These are phyloP conservation scores for Pangasianodon gigas DNA, from an alignment of 2,113 vertebrate genomes.

Conservation along the genomic window DNA sequence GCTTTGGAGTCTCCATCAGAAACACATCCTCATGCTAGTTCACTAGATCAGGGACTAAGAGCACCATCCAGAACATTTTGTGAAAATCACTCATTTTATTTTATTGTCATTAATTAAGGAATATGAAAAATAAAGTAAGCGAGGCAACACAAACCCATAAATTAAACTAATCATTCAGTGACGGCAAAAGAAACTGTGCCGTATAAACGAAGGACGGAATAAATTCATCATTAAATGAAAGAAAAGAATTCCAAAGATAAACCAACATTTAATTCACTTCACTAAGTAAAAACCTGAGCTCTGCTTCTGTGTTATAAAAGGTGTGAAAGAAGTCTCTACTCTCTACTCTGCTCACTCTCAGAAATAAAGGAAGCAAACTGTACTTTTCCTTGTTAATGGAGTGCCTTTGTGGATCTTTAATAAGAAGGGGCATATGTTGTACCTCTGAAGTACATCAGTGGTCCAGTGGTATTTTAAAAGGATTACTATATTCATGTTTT, in stretches of 20 bases:
- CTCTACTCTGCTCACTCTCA: not conserved
- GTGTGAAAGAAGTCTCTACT: not conserved
- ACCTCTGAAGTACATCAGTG: too few relatives aligned
- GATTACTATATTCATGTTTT: not conserved
- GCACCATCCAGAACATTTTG: not conserved
- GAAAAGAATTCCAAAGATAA: too few relatives aligned
- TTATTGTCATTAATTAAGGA: not conserved
- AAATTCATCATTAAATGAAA: too few relatives aligned
- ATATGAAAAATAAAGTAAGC: not conserved
- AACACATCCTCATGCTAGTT: not conserved
- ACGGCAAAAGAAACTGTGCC: too few relatives aligned
- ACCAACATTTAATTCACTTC: not conserved
- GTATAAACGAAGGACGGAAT: too few relatives aligned
- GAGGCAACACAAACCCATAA: not conserved
- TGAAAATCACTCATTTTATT: not conserved
- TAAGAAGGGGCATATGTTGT: too few relatives aligned
- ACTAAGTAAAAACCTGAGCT: not conserved
- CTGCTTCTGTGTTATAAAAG: not conserved
- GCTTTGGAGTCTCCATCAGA: not conserved
- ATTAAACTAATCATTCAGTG: not conserved
- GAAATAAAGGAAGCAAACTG: not conserved
- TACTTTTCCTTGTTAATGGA: not conserved
- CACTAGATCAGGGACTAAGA: not conserved
- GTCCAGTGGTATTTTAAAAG: not conserved
- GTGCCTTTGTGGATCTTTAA: not conserved